These are phyloP conservation scores for Tuta absoluta DNA, from an alignment of 2,888 invertebrate species.

Conservation along the genomic window DNA sequence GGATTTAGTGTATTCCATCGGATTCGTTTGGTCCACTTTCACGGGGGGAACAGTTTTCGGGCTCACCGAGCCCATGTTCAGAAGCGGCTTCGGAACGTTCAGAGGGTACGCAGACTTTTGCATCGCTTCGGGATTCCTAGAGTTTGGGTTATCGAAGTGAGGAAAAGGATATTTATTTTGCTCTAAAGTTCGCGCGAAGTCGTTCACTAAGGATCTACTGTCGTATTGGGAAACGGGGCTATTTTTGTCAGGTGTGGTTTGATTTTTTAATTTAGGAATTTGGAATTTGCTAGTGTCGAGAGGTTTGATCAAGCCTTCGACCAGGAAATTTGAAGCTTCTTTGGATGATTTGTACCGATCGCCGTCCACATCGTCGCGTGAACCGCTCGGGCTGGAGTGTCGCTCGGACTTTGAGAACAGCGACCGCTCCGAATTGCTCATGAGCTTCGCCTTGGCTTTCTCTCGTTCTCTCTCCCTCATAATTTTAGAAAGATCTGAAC, in stretches of 20 bases:
- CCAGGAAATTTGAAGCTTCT: constrained; percentile 81
- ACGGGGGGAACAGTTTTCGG: constrained; percentile 64
- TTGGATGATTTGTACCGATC: constrained; percentile 83
- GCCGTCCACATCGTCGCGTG: constrained; percentile 83
- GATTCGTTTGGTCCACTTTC: constrained; percentile 61
- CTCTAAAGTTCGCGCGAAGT: constrained; percentile 68
- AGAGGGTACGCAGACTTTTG: constrained; percentile 73
- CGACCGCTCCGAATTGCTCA: constrained; percentile 83
- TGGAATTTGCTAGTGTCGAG: constrained; percentile 91
- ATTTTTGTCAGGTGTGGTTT: constrained; percentile 73
- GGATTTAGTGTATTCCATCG: constrained; percentile 65
- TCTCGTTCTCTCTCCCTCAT: constrained; percentile 83
- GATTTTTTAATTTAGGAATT: constrained; percentile 88
- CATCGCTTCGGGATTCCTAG: constrained; percentile 60
- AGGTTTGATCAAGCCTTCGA: constrained; percentile 89
- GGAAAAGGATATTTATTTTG: constrained; percentile 72
- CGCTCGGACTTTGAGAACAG: constrained; percentile 84
- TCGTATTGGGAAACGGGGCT: constrained; percentile 69
- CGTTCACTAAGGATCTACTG: constrained; percentile 70
- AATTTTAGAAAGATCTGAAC: constrained; percentile 79
- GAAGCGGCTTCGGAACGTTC: constrained; percentile 71
- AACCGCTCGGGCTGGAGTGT: constrained; percentile 85
- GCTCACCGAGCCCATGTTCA: constrained; percentile 71
- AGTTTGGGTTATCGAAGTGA: constrained; percentile 66
- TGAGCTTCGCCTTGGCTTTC: constrained; percentile 81